These are phyloP conservation scores for Melipona quadrifasciata DNA, from an alignment of 1,140 invertebrate species.

Conservation along the genomic window DNA sequence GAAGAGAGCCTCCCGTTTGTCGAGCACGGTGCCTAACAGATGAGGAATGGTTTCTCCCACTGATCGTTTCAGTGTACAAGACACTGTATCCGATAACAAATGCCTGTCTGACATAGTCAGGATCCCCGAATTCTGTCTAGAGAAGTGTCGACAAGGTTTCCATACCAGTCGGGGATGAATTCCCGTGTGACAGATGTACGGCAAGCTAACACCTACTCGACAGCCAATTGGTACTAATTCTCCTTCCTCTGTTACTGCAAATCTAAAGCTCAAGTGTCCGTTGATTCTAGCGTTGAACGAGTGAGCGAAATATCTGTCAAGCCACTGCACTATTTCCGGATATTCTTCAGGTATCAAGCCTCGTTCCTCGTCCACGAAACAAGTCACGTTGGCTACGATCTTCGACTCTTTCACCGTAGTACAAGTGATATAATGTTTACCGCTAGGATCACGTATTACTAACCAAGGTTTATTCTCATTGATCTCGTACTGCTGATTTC, in stretches of 20 bases:
- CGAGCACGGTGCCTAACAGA: conserved; percentile 85
- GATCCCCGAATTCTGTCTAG: conserved; percentile 81
- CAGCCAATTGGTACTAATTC: conserved; percentile 84
- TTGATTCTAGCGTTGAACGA: conserved; percentile 85
- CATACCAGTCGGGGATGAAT: conserved; percentile 85
- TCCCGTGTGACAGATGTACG: conserved; percentile 89
- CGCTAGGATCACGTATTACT: conserved; percentile 87
- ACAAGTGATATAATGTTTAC: conserved; percentile 89
- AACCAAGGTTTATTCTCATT: conserved; percentile 89
- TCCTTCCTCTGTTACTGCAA: conserved; percentile 83
- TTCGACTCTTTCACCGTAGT: conserved; percentile 89
- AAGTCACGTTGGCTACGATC: conserved; percentile 90
- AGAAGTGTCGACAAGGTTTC: conserved; percentile 85
- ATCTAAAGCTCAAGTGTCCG: conserved; percentile 89
- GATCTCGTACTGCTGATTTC: conserved; percentile 85
- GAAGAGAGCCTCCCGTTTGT: conserved; percentile 88
- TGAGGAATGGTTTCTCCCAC: conserved; percentile 81
- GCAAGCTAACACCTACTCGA: conserved; percentile 88
- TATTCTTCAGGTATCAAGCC: conserved; percentile 87
- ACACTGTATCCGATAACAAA: conserved; percentile 81
- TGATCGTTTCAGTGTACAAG: conserved; percentile 80
- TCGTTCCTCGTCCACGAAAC: conserved; percentile 86
- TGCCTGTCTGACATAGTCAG: conserved; percentile 80
- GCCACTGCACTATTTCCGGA: conserved; percentile 87
- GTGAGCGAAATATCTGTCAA: conserved; percentile 86